A percentile compares a stretch with the other conserved stretches of the same genome.
phyloP scores from a whole-genome alignment of 1,140 invertebrate genomes.

The Euwallacea similis region DNA sequence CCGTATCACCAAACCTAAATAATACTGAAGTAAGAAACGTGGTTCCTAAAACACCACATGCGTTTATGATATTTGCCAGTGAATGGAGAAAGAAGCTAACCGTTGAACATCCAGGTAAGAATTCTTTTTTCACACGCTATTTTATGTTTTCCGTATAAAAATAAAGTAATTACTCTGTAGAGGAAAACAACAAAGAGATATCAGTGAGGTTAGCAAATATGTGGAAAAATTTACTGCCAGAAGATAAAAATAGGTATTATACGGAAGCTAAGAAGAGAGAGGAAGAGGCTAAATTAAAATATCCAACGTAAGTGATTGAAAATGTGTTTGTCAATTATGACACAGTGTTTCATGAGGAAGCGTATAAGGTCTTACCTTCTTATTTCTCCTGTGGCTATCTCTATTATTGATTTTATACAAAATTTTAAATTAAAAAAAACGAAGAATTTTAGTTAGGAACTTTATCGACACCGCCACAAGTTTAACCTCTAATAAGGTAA shows the following conservation, averaged over 20 bases:
- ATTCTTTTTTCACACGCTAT: not conserved
- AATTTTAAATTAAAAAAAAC: too few species aligned
- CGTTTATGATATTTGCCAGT: conserved; percentile 61
- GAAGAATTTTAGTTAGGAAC: too few species aligned
- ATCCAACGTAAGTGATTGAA: conserved; percentile 48
- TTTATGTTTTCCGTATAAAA: conserved; percentile 1
- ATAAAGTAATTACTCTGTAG: conserved; percentile 35
- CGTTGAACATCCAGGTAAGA: conserved; percentile 51
- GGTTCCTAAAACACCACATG: conserved; percentile 55
- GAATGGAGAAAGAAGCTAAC: conserved; percentile 57
- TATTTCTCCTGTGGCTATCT: too few species aligned
- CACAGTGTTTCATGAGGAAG: too few species aligned
- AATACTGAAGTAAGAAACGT: conserved; percentile 8
- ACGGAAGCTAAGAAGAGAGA: conserved; percentile 52
- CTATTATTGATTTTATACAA: too few species aligned
- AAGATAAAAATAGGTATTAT: conserved; percentile 56
- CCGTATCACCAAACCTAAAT: too few species aligned
- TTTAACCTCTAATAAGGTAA: too few species aligned
- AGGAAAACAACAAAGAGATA: conserved; percentile 59
- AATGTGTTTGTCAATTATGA: too few species aligned
- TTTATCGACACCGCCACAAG: too few species aligned
- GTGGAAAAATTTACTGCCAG: conserved; percentile 57
- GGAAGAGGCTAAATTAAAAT: conserved; percentile 57
- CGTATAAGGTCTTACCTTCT: too few species aligned
- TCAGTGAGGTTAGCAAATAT: conserved; percentile 57